Conservation (phyloP, 2,888 invertebrate genomes). For the Drosophila aldrichi region DNA sequence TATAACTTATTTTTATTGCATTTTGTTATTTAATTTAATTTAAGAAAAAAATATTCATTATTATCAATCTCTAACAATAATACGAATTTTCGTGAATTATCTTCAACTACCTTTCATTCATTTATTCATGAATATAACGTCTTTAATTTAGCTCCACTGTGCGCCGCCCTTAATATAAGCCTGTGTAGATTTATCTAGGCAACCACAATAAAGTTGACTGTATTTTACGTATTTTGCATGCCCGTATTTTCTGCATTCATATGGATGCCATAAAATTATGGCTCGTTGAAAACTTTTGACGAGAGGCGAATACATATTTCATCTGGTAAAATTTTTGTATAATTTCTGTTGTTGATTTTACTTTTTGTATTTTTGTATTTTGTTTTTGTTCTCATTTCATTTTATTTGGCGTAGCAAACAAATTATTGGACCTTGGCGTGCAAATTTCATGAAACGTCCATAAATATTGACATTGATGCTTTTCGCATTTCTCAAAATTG, state of each 20-base stretch:
- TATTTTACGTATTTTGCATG: slow-evolving; percentile 50
- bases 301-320: slow-evolving; percentile 50
- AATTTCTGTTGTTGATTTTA: slow-evolving; percentile 21
- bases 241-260: slow-evolving; percentile 42
- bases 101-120: not conserved
- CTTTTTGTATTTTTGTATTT: not conserved
- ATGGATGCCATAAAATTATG: slow-evolving; percentile 63
- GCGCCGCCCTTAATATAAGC: slow-evolving; percentile 29
- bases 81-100: not conserved
- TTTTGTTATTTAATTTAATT: too few relatives aligned
- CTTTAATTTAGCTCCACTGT: slow-evolving; percentile 27
- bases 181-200: slow-evolving; percentile 47
- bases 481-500: slow-evolving; percentile 45
- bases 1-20: too few relatives aligned
- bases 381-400: not conserved
- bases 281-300: slow-evolving; percentile 71
- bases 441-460: slow-evolving; percentile 49
- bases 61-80: too few relatives aligned
- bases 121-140: not conserved
- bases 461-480: slow-evolving; percentile 64
- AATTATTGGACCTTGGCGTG: slow-evolving; percentile 62
- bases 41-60: too few relatives aligned
- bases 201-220: slow-evolving; percentile 58
- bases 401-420: slow-evolving; percentile 4
- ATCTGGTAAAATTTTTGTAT: slow-evolving; percentile 54